These are phyloP conservation scores for Danio kyathit DNA, from an alignment of 2,797 vertebrate species.

Conservation along the genomic window DNA sequence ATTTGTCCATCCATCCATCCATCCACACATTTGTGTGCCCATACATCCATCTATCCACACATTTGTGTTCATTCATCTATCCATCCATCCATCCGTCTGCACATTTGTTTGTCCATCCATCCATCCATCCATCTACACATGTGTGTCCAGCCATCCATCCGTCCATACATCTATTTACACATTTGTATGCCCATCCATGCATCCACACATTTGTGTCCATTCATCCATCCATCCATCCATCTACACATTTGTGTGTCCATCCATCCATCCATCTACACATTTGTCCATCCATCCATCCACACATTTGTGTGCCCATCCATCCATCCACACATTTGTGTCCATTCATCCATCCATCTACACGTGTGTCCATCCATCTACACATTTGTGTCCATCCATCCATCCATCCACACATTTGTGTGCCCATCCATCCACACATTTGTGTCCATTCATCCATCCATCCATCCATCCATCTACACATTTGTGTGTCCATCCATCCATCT, in stretches of 20 bases:
- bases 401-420: no score
- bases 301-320: no score
- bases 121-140: not conserved
- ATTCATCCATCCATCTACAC: not conserved
- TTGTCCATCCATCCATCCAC: not conserved
- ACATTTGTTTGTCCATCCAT: no score
- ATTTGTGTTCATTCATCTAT: no score
- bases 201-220: not conserved
- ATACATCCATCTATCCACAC: not conserved
- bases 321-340: no score
- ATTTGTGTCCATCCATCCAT: no score
- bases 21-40: no score
- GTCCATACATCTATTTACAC: not conserved
- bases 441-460: no score
- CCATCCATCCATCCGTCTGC: not conserved
- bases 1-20: not conserved
- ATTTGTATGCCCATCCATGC: not conserved
- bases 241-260: no score
- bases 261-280: accelerated
- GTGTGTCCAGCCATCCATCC: not conserved
- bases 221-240: not conserved
- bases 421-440: no score
- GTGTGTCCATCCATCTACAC: no score
- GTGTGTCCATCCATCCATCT: not conserved
- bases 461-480: no score